Evolutionary conservation across 2,113 vertebrate species (phyloP).

Genomic region (Varanus salvator): DNA sequence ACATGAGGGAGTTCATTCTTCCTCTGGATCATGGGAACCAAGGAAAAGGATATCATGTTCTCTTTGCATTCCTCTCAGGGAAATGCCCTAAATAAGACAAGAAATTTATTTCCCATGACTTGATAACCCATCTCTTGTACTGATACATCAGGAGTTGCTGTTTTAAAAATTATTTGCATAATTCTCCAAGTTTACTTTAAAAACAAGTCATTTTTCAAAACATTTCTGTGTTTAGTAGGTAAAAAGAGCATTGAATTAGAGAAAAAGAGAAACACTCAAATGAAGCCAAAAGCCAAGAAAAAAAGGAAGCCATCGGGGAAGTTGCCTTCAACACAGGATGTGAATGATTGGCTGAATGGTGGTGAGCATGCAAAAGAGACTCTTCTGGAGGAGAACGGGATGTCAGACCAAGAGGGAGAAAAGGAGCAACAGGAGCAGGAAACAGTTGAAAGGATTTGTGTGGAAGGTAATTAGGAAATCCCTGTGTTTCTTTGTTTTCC

Average conservation of each 20-base stretch:
- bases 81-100: not conserved
- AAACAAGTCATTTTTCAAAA: not conserved
- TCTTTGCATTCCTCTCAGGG: not conserved
- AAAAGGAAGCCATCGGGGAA: constrained; percentile 79
- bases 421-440: constrained; percentile 65
- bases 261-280: constrained; percentile 81
- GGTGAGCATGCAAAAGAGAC: constrained; percentile 61
- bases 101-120: not conserved
- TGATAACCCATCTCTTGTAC: not conserved
- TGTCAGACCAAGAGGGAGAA: constrained; percentile 79
- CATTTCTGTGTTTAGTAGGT: constrained; percentile 70
- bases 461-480: constrained; percentile 59
- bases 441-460: constrained; percentile 25
- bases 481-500: accelerated
- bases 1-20: not conserved
- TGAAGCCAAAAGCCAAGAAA: constrained; percentile 85
- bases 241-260: constrained; percentile 88
- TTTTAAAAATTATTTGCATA: not conserved
- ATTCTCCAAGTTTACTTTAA: not conserved
- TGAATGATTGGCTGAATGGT: constrained; percentile 66
- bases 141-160: not conserved
- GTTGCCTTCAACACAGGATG: constrained; percentile 59
- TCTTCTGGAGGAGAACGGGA: constrained; percentile 65
- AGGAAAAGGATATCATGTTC: not conserved
- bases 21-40: not conserved